These are phyloP conservation scores for Glaucomys volans DNA, from an alignment of 2,113 vertebrate genomes.

Conservation along the genomic window DNA sequence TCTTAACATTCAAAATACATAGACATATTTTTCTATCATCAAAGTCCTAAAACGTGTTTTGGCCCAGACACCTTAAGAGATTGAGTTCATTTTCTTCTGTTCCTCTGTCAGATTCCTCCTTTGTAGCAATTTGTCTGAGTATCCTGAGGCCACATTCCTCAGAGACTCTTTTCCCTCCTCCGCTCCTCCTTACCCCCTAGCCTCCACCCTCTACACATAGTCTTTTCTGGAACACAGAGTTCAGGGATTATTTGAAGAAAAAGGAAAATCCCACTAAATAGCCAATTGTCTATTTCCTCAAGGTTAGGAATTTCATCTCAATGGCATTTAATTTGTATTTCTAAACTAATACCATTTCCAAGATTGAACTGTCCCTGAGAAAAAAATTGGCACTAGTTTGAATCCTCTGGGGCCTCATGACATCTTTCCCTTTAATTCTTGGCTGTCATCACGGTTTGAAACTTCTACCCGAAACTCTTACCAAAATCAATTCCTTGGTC, in stretches of 20 bases:
- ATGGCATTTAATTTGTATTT: background rate
- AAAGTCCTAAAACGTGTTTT: slow-evolving; percentile 58
- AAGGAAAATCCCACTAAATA: background rate
- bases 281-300: background rate
- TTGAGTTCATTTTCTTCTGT: slow-evolving; percentile 12
- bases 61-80: slow-evolving; percentile 41
- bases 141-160: slow-evolving; percentile 43
- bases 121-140: background rate
- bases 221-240: background rate
- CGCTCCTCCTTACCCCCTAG: background rate
- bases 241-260: background rate
- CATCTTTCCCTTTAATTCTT: background rate
- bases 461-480: background rate
- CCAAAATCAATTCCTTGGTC: background rate
- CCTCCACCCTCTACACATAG: background rate
- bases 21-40: background rate
- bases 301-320: slow-evolving; percentile 42
- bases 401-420: background rate
- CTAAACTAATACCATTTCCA: background rate
- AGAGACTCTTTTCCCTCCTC: background rate
- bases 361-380: background rate
- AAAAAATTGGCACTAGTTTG: background rate
- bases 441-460: background rate
- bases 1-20: slow-evolving; percentile 61
- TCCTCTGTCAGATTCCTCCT: slow-evolving; percentile 33